A percentile compares a stretch with the other conserved stretches of the same genome.
Conservation (phyloP, 2,113 vertebrate species). For the Felis chaus region DNA sequence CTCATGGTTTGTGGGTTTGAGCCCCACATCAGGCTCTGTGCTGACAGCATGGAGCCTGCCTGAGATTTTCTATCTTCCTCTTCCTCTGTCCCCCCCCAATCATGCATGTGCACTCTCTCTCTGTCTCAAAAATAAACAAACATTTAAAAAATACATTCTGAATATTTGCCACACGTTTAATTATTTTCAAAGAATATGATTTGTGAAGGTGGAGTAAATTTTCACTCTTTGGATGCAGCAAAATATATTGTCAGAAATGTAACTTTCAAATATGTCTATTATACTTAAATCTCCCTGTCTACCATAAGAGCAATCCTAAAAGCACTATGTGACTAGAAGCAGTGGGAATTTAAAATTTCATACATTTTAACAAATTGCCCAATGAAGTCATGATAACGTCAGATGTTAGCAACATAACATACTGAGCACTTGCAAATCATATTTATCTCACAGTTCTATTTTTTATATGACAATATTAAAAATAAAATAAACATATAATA, state of each 20-base stretch:
- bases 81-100: no score
- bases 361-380: background rate
- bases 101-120: no score
- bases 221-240: background rate
- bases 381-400: background rate
- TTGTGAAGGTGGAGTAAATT: background rate
- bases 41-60: no score
- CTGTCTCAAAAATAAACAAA: no score
- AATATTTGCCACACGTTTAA: background rate
- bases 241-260: background rate
- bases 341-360: background rate
- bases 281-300: background rate
- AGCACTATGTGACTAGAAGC: background rate
- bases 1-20: no score
- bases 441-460: background rate
- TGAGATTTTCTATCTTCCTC: no score
- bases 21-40: no score
- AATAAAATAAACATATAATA: background rate
- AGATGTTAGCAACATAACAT: background rate
- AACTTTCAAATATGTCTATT: background rate
- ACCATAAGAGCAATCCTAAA: background rate
- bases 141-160: background rate
- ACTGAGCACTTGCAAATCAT: background rate
- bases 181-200: background rate
- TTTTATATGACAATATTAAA: background rate